Conservation (phyloP, 2,797 vertebrate genomes). For the Eleutherodactylus coqui region DNA sequence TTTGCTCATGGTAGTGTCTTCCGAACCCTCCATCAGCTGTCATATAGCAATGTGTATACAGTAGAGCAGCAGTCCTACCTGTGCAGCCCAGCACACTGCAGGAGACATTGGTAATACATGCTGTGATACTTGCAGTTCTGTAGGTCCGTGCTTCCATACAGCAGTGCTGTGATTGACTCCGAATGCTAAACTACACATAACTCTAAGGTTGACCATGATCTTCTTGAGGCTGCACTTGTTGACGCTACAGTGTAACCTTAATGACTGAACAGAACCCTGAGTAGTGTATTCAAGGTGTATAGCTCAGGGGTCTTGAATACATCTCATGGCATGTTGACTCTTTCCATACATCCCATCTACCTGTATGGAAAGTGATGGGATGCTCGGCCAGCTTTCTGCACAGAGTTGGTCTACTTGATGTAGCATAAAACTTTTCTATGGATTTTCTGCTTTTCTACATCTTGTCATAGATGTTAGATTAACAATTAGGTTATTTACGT, state of each 20-base stretch:
- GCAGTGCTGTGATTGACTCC: not conserved
- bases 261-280: not conserved
- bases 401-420: not conserved
- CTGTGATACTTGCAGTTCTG: not conserved
- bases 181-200: too few relatives aligned
- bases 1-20: too few relatives aligned
- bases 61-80: not conserved
- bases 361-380: not conserved
- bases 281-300: not conserved
- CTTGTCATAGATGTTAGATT: not conserved
- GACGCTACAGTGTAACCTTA: not conserved
- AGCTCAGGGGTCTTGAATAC: not conserved
- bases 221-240: not conserved
- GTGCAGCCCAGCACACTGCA: too few relatives aligned
- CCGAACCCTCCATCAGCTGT: not conserved
- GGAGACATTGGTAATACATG: too few relatives aligned
- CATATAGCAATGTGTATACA: not conserved
- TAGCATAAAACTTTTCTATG: not conserved
- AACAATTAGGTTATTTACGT: not conserved
- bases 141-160: not conserved
- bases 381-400: not conserved
- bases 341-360: not conserved
- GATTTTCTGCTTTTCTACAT: not conserved
- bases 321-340: not conserved
- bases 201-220: not conserved